Conservation (phyloP, 2,888 invertebrate species). For the Euzetes globulus region DNA sequence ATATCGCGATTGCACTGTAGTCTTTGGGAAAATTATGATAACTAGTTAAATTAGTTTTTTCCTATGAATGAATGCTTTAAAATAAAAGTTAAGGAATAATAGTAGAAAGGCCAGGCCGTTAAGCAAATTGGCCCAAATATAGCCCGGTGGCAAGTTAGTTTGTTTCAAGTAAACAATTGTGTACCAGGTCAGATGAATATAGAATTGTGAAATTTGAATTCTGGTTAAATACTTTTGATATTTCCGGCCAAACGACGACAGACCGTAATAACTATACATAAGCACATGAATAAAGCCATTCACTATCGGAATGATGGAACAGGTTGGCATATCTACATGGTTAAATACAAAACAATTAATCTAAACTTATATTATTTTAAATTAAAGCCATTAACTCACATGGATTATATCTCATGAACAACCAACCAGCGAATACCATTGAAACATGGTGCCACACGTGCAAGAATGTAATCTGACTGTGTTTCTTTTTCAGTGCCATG, state of each 20-base stretch:
- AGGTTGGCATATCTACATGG: slow-evolving; percentile 7
- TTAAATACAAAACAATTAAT: no score
- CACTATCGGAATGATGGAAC: neutral
- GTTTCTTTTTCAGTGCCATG: slow-evolving; percentile 27
- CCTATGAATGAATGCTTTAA: no score
- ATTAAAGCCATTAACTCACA: neutral
- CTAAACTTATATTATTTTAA: no score
- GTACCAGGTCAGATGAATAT: neutral
- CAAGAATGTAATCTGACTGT: slow-evolving; percentile 30
- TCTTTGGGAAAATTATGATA: no score
- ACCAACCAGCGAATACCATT: slow-evolving; percentile 27
- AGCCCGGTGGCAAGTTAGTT: neutral
- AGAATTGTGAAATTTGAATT: slow-evolving; percentile 44
- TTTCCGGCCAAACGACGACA: neutral
- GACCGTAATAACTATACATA: slow-evolving; percentile 27
- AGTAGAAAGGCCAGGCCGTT: neutral
- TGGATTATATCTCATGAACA: slow-evolving; percentile 33
- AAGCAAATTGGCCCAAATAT: neutral
- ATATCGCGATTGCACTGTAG: no score
- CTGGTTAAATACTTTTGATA: neutral
- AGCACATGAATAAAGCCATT: slow-evolving; percentile 27
- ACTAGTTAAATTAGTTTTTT: no score
- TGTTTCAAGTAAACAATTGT: neutral
- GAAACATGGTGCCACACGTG: slow-evolving; percentile 34
- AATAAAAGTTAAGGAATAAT: neutral